Evolutionary conservation across 1,140 invertebrate species (phyloP), one percentile per base, ranked within the genome.

Genomic region (Drosophila yakuba): DNA sequence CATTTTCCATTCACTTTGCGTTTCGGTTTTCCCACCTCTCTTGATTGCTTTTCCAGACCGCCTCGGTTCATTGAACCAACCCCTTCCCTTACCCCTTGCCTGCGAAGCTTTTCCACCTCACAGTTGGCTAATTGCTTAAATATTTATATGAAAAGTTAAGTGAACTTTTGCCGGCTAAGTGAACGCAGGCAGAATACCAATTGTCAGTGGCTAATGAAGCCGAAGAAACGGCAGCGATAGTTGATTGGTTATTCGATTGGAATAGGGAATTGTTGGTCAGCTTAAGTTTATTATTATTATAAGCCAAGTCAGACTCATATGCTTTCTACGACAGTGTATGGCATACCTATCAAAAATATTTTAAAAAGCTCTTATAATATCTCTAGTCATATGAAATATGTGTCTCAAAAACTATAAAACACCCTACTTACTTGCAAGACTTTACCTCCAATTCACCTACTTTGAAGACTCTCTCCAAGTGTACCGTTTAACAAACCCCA

Each of bases 1-100:
- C 84, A 88, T 89, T 86, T 86, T 86, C 83, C 83, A 88, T 86
- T 86, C 83, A 86, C 83, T 86, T 86, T 86, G 84, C 79, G 83
- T 86, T 86, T 88, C 71, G 75, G 75, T 83, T 86, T 86, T 88
- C 76, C 84, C 83, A 69, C 60, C 75, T 51, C 78, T 61, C 66
- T 72, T 86, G 83, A 86, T 88, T 86, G 83, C 62, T 88, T 86
- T 86, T 88, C 79, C 83, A 86, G 54, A 64, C 20, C 48, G 59
- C 38, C 28, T 50, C 51, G 68, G 83, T 86, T 86, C 83, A 69
- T 76, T 86, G 83, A 86, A 78, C 82, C 54, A 71, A 71, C 67
- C 67, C 41, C 63, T 41, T 68, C 67, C 41, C 63, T 41, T 68
- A 45, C 36, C 38, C 39, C 32, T 8, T 32, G 32, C 7, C 32